These are phyloP conservation scores for Syngnathus acus DNA, from an alignment of 2,797 vertebrate species.

Conservation along the genomic window DNA sequence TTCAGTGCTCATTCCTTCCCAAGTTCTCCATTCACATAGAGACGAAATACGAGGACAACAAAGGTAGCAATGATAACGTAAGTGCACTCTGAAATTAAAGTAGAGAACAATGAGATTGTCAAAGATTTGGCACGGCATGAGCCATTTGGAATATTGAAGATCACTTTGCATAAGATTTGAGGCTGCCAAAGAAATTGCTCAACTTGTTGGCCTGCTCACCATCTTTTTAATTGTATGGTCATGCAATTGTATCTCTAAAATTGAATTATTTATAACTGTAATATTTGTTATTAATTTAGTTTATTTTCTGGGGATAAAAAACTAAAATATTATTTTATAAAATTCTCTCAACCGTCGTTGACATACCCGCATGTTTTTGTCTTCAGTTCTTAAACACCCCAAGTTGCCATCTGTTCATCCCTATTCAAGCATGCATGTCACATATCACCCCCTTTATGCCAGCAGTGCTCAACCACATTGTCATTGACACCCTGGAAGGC, in stretches of 20 bases:
- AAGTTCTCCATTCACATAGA: constrained; percentile 97
- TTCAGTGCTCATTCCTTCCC: constrained; percentile 89
- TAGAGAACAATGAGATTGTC: neutral
- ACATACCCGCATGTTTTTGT: neutral
- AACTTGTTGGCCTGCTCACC: neutral
- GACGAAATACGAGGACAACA: constrained; percentile 79
- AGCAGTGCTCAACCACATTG: constrained; percentile 2
- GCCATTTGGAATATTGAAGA: constrained; percentile 3
- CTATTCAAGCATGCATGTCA: constrained; percentile 19
- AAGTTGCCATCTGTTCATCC: neutral
- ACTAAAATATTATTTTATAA: no score
- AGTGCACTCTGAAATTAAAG: constrained; percentile 50
- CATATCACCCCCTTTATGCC: constrained; percentile 25
- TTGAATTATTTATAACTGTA: no score
- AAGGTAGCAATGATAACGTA: constrained; percentile 86
- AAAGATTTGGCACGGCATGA: neutral
- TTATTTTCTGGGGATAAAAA: no score
- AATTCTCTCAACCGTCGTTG: neutral
- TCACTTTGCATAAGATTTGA: neutral
- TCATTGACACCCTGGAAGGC: constrained; percentile 3
- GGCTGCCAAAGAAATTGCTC: constrained; percentile 1
- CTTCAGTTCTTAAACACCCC: constrained; percentile 13
- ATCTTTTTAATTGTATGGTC: no score
- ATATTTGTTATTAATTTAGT: no score
- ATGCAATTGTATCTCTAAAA: no score